phyloP scores from a whole-genome alignment of 2,888 invertebrate species.

The Antheraea assamensis region DNA sequence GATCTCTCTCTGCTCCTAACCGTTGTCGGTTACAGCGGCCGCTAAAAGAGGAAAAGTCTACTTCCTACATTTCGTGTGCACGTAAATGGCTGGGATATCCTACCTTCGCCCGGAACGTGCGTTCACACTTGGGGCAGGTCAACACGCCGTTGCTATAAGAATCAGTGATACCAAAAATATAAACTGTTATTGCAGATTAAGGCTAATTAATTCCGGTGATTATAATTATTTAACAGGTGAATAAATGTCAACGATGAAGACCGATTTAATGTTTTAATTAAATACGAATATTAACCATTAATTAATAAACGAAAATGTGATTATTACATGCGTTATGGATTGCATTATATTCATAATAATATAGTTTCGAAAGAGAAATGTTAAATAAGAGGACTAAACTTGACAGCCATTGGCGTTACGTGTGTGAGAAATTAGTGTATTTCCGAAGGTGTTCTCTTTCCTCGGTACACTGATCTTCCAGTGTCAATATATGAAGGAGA shows the following conservation, averaged over 20 bases:
- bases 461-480: background rate
- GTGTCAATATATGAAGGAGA: background rate
- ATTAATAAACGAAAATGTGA: slow-evolving; percentile 60
- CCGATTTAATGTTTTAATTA: background rate
- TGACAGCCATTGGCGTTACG: slow-evolving; percentile 46
- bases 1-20: no score
- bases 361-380: slow-evolving; percentile 11
- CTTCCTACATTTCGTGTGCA: no score
- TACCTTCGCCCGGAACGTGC: no score
- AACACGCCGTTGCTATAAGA: no score
- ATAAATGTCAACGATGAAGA: background rate
- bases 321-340: slow-evolving; percentile 64
- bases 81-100: no score
- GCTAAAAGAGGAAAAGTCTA: no score
- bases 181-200: background rate
- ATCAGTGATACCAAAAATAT: no score
- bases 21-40: no score
- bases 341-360: slow-evolving; percentile 28
- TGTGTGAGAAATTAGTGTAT: slow-evolving; percentile 34
- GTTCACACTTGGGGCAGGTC: no score
- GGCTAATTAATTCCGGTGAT: background rate
- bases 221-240: background rate
- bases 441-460: background rate
- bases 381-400: background rate
- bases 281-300: slow-evolving; percentile 44